A percentile compares a stretch with the other conserved stretches of the same genome.
Evolutionary conservation across 2,888 invertebrate genomes (phyloP).

Genomic region (Zele albiditarsus): DNA sequence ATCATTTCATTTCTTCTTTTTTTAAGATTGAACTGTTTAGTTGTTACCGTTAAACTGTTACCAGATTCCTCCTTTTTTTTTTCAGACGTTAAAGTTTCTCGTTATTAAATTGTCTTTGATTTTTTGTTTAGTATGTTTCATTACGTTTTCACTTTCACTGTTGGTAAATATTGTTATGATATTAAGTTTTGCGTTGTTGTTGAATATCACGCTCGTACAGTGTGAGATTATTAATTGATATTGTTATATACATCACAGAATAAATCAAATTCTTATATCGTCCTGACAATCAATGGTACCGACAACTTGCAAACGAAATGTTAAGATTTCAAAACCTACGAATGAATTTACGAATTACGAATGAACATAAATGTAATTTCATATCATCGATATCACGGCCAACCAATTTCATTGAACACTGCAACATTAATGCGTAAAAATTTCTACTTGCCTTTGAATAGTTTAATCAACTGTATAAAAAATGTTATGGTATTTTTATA

Average conservation of each 20-base stretch:
- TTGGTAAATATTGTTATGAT: constrained; percentile 38
- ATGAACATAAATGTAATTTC: no score
- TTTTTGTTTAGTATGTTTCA: constrained; percentile 18
- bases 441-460: not conserved
- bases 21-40: constrained; percentile 16
- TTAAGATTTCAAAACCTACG: no score
- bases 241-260: no score
- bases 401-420: no score
- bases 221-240: no score
- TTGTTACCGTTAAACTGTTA: constrained; percentile 30
- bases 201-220: not conserved
- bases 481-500: not conserved
- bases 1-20: constrained; percentile 12
- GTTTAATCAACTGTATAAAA: not conserved
- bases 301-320: no score
- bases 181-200: constrained; percentile 47
- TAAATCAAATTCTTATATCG: no score
- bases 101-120: constrained; percentile 28
- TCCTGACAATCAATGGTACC: no score
- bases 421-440: not conserved
- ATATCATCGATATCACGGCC: no score
- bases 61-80: constrained; percentile 19
- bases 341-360: no score
- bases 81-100: constrained; percentile 49
- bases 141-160: constrained; percentile 47